These are phyloP conservation scores for Creontiades dilutus DNA, from an alignment of 2,888 invertebrate genomes.

Conservation along the genomic window DNA sequence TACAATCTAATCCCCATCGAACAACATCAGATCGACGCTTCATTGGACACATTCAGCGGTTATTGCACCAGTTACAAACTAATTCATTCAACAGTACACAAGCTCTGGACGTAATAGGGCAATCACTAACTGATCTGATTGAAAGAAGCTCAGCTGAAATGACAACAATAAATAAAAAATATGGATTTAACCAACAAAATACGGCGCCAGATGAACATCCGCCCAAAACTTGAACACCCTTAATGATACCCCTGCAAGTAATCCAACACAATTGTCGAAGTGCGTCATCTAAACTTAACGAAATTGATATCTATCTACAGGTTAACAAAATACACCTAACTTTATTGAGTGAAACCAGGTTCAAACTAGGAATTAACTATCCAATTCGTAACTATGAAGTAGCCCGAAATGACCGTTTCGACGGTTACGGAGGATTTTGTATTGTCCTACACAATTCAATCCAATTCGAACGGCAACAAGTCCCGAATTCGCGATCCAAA, in stretches of 20 bases:
- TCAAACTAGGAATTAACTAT: background rate
- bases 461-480: background rate
- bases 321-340: background rate
- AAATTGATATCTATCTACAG: background rate
- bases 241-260: too few species aligned
- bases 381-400: background rate
- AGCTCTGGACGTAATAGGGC: background rate
- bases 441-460: background rate
- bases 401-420: background rate
- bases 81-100: background rate
- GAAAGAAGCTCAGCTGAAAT: background rate
- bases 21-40: background rate
- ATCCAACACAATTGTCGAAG: constrained; percentile 44
- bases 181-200: background rate
- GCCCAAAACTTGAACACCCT: background rate
- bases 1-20: background rate
- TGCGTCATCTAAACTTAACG: background rate
- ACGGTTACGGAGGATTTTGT: background rate
- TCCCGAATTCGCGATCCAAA: background rate
- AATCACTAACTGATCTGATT: background rate
- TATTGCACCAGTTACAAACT: background rate
- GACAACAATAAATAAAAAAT: background rate
- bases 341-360: constrained; percentile 17
- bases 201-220: background rate
- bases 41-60: background rate